Conservation (phyloP, 2,113 vertebrate genomes). For the Apodemus speciosus region DNA sequence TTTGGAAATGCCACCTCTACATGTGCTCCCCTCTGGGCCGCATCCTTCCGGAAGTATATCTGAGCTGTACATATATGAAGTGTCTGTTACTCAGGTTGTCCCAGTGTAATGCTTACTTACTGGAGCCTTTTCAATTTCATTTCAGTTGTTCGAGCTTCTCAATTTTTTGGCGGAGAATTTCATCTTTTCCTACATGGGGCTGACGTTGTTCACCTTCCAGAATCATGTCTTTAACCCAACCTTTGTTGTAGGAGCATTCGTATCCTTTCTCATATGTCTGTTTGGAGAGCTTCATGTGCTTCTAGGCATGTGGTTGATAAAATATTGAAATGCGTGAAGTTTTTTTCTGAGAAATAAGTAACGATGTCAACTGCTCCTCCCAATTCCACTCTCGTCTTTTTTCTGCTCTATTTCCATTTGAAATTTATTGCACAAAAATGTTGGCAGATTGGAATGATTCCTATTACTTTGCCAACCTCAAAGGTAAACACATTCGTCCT, state of each 20-base stretch:
- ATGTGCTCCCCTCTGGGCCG: background rate
- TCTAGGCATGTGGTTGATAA: constrained; percentile 3
- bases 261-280: constrained; percentile 89
- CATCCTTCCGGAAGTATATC: background rate
- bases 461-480: background rate
- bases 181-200: constrained; percentile 99
- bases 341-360: constrained; percentile 48
- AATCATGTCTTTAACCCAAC: constrained; percentile 96
- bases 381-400: background rate
- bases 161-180: constrained; percentile 99
- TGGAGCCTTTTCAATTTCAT: constrained; percentile 74
- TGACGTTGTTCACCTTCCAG: constrained; percentile 98
- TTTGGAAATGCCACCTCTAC: background rate
- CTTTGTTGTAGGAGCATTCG: constrained; percentile 95
- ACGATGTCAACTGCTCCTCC: background rate
- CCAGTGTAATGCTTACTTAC: constrained; percentile 46
- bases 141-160: constrained; percentile 97
- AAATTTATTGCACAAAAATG: constrained; percentile 34
- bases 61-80: constrained; percentile 15
- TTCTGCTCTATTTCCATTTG: constrained; percentile 33
- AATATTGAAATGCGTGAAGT: constrained; percentile 19
- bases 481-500: constrained; percentile 34
- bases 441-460: constrained; percentile 23
- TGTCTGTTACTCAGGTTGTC: constrained; percentile 17
- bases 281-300: background rate